Evolutionary conservation across 1,140 invertebrate genomes (phyloP), one percentile per base, ranked within the genome.

Genomic region (Dendrolimus punctatus): DNA sequence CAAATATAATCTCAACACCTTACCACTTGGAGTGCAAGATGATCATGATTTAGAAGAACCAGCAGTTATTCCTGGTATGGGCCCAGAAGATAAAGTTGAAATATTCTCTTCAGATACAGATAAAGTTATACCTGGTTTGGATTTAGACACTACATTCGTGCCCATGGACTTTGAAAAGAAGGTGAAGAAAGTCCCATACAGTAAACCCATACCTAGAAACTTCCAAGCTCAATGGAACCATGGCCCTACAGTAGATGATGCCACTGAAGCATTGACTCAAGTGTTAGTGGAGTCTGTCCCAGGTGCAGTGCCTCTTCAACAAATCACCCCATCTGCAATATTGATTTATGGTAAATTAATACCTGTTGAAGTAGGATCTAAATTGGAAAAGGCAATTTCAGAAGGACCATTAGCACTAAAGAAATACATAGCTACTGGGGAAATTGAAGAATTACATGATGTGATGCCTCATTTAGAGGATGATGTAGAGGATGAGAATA

Each of bases 221-320:
- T 99, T 99, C 87, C 96, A 98, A 85, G 95, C 95, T 37, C 95
- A 98, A 55, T 99, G 97, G 97, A 96, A 96, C 69, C 95, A 96
- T 72, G 77, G 77, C 9, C 81, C 87, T 41, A 73, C 77, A 8
- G 78, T 86, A 49, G 91, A 93, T 68, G 90, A 91, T 62, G 80
- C 92, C 23, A 91, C 90, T 66, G 92, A 89, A 65, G 91, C 89
- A 55, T 88, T 92, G 39, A 91, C 90, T 71, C 92, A 92, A 76
- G 83, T 77, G 42, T 87, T 92, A 58, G 92, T 91, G 53, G 93
- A 92, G 82, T 92, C 91, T 65, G 91, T 90, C 37, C 93, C 90
- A 44, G 94, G 91, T 50, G 92, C 90, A 57, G 90, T 92, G 43
- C 92, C 90, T 43, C 83, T 92, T 53, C 89, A 90, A 67, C 91